Base-by-base conservation (phyloP, 2,888 invertebrate species). In the Volucella zonaria region DNA sequence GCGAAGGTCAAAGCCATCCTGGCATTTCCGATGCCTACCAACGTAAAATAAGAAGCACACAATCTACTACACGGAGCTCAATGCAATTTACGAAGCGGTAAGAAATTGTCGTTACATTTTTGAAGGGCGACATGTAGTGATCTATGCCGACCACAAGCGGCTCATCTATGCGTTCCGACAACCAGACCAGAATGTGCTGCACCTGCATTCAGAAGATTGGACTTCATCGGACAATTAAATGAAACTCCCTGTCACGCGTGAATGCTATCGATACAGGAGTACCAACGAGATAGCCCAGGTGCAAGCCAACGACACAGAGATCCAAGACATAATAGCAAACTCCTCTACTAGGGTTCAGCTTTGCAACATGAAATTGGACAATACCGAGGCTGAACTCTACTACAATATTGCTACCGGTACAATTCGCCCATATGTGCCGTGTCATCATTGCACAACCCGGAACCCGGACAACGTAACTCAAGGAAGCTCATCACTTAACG, bases 181-280 rank as follows among this genome's bases (percentile, higher is more conserved):
- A 18, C 18, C n/a, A n/a, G 18, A 18, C 1, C 18, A 18, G 18
- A 18, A 18, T 1, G 18, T 18, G 18, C 18, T 18, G 18, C 18
- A 18, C n/a, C 8, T 18, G 52, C 18, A 1, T 18, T 18, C 18
- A 18, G 18, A 18, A 18, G 18, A 18, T 18, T 18, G 1, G 18
- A 18, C 1, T 18, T 18, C 18, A 18, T 18, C 18, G 1, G 18
- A 1, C 67, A 67, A 10, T 67, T 67, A 23, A 54, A 23, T 59
- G 61, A 14, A 61, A 73, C n/a, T 43, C 31, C n/a, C 11, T 62
- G 23, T 68, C 54, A 12, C 51, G 67, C n/a, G 40, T 56, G 51
- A 18, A 31, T 49, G 18, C 18, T 18, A 18, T 18, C 1, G 18
- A 18, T 18, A 18, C 18, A 18, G 18, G 1, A 18, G 18, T 18